These are phyloP conservation scores for Arctocebus calabarensis DNA, from an alignment of 2,797 vertebrate species.

Conservation along the genomic window DNA sequence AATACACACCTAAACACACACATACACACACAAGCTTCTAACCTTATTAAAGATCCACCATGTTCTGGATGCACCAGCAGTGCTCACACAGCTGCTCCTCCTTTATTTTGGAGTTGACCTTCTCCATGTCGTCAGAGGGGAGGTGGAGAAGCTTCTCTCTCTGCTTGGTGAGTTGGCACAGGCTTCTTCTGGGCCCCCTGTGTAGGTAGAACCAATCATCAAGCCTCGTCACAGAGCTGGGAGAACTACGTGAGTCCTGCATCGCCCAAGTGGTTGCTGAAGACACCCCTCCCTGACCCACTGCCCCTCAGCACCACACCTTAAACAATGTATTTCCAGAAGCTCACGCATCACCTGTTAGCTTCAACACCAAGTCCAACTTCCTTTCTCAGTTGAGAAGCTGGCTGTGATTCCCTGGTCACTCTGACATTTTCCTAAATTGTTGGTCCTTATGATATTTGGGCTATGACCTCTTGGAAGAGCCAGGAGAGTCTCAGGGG, in stretches of 20 bases:
- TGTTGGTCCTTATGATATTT: not conserved
- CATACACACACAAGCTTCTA: not conserved
- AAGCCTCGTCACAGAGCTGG: not conserved
- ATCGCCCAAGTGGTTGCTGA: not conserved
- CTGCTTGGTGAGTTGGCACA: not conserved
- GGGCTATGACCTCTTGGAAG: not conserved
- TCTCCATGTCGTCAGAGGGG: not conserved
- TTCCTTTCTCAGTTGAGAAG: not conserved
- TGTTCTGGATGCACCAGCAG: fast-evolving
- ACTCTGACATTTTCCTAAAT: not conserved
- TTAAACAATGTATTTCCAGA: not conserved
- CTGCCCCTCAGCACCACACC: not conserved
- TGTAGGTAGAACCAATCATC: not conserved
- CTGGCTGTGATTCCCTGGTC: not conserved
- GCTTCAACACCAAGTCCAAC: not conserved
- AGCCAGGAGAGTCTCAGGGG: not conserved
- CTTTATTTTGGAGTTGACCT: not conserved
- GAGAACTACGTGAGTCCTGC: not conserved
- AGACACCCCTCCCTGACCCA: not conserved
- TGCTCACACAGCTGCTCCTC: not conserved
- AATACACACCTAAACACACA: not conserved
- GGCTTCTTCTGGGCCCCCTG: not conserved
- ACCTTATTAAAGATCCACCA: not conserved
- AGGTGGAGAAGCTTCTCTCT: not conserved
- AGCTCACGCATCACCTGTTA: not conserved